Evolutionary conservation across 2,888 invertebrate species (phyloP).

Genomic region (Deroplatys truncata): DNA sequence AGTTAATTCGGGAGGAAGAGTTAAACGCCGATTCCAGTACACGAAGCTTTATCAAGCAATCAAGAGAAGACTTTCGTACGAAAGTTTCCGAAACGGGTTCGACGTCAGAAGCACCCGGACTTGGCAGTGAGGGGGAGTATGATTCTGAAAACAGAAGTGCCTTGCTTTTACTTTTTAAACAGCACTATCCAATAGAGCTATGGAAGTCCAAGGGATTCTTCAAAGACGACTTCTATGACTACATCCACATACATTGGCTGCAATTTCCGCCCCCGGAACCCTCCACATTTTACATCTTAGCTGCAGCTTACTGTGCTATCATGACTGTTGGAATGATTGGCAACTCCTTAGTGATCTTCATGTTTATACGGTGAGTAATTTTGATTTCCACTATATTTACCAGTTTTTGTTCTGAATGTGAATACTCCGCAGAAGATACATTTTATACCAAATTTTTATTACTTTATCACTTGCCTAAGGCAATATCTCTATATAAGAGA

Average conservation of each 20-base stretch:
- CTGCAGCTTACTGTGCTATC: constrained; percentile 58
- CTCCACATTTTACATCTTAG: constrained; percentile 56
- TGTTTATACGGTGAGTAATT: constrained; percentile 63
- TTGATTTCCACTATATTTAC: background rate
- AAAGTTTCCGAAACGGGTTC: too few species aligned
- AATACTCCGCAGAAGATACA: too few species aligned
- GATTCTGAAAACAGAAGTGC: background rate
- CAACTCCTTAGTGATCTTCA: constrained; percentile 65
- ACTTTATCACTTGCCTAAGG: too few species aligned
- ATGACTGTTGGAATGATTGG: constrained; percentile 64
- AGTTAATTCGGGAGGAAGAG: too few species aligned
- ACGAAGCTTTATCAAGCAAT: too few species aligned
- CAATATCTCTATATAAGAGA: too few species aligned
- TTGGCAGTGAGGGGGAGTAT: too few species aligned
- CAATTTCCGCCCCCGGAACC: constrained; percentile 60
- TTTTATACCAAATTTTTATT: too few species aligned
- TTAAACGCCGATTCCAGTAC: too few species aligned
- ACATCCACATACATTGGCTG: constrained; percentile 70
- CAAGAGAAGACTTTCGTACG: too few species aligned
- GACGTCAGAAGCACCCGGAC: too few species aligned
- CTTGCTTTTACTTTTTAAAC: constrained; percentile 35
- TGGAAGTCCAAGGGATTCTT: constrained; percentile 56
- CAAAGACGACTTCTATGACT: constrained; percentile 52
- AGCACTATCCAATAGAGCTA: constrained; percentile 42
- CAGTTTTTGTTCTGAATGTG: too few species aligned